phyloP scores from a whole-genome alignment of 2,888 invertebrate species.

The Polydrusus cervinus region DNA sequence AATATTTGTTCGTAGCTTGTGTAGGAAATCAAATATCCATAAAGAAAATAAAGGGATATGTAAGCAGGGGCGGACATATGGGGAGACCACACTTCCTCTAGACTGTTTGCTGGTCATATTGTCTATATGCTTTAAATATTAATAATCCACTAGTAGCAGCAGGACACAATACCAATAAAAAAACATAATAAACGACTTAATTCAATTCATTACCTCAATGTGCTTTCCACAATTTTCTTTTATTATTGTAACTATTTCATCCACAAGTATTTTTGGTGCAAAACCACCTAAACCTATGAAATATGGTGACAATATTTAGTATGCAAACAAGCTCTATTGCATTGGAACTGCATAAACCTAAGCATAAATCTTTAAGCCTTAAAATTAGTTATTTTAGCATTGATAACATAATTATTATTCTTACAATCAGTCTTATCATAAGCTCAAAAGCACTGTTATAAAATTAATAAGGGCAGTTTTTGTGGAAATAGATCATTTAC shows the following conservation, averaged over 20 bases:
- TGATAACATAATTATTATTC: conserved; percentile 11
- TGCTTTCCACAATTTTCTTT: not conserved
- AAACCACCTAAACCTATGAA: conserved; percentile 19
- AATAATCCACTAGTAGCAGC: no score
- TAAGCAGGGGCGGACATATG: no score
- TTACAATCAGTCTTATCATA: conserved; percentile 35
- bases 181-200: no score
- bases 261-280: not conserved
- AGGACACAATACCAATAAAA: no score
- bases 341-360: conserved; percentile 18
- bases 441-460: conserved; percentile 26
- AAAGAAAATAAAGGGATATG: no score
- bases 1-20: no score
- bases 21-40: no score
- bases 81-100: no score
- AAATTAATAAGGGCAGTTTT: not conserved
- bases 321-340: conserved; percentile 16
- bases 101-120: no score
- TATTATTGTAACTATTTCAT: not conserved
- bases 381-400: conserved; percentile 8
- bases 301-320: not conserved
- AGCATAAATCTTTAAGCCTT: not conserved
- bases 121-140: no score
- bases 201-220: no score
- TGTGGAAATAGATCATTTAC: not conserved